Evolutionary conservation across 2,113 vertebrate genomes (phyloP), one percentile per base, ranked within the genome.

Genomic region (Garra rufa): DNA sequence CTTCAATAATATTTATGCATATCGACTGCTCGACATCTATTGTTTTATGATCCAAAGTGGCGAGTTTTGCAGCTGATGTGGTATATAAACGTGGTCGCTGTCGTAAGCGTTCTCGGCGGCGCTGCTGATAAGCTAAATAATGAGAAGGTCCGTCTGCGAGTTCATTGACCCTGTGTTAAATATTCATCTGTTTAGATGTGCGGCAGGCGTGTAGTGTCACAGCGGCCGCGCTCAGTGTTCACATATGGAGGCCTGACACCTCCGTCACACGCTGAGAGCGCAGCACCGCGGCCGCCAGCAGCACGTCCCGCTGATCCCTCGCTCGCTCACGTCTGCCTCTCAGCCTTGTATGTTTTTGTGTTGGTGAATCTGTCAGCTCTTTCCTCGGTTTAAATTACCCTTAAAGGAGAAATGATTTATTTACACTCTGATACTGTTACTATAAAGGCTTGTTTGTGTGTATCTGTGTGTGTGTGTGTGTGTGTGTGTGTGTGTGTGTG

Each of bases 181-280:
- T 95, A 95, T 95, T 95, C 94, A 95, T 95, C 93, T 95, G 93
- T 95, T 94, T 94, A 91, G 93, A 94, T 92, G 91, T 93, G 91
- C 91, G 92, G 92, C 92, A 91, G 93, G 91, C 91, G 71, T 83
- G 82, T 83, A 76, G 90, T 94, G 93, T 94, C 93, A 95, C 94
- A 94, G 92, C 92, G 93, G 85, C 75, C 78, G 90, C 93, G 92
- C 92, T 92, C 92, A 91, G 93, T 92, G 91, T 87, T 91, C 94
- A 92, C 94, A 95, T 94, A 94, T 93, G 92, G 92, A 93, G 89
- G 87, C 87, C 89, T 92, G 90, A 91, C 89, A 89, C 85, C 82
- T 83, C 87, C 86, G 88, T 94, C 93, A 94, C 94, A 94, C 88
- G 88, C 89, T 77, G 78, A 65, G 76, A 63, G 13, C 10, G n/a